Evolutionary conservation across 2,113 vertebrate species (phyloP).

Genomic region (Larimichthys polyactis): DNA sequence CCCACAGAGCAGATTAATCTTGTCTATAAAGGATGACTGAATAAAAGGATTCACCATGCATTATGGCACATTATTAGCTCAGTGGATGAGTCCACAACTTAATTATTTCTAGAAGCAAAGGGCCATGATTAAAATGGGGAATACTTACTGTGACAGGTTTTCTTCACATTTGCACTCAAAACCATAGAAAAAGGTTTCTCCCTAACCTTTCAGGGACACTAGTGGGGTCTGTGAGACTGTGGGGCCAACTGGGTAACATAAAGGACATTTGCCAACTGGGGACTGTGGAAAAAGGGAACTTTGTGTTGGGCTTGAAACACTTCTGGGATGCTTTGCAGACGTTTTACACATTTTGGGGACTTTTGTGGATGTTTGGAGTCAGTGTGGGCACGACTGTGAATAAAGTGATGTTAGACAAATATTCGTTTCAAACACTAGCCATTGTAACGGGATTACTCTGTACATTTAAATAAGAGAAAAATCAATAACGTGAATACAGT

Average conservation of each 20-base stretch:
- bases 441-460: background rate
- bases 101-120: slow-evolving; percentile 48
- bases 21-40: background rate
- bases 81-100: slow-evolving; percentile 31
- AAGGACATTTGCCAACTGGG: slow-evolving; percentile 64
- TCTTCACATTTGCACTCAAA: slow-evolving; percentile 78
- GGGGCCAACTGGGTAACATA: slow-evolving; percentile 49
- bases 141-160: slow-evolving; percentile 83
- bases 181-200: slow-evolving; percentile 35
- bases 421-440: background rate
- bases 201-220: slow-evolving; percentile 47
- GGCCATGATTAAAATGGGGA: slow-evolving; percentile 78
- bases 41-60: slow-evolving; percentile 62
- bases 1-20: slow-evolving; percentile 29
- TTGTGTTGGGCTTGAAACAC: slow-evolving; percentile 80
- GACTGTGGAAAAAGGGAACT: slow-evolving; percentile 64
- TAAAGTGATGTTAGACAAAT: slow-evolving; percentile 51
- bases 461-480: background rate
- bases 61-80: slow-evolving; percentile 51
- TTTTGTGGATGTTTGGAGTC: slow-evolving; percentile 72
- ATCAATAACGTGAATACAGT: background rate
- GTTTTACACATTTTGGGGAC: slow-evolving; percentile 74
- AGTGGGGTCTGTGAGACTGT: slow-evolving; percentile 41
- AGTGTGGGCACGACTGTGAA: slow-evolving; percentile 66
- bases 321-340: slow-evolving; percentile 87